phyloP scores from a whole-genome alignment of 2,888 invertebrate genomes.

The Meghimatium bilineatum region DNA sequence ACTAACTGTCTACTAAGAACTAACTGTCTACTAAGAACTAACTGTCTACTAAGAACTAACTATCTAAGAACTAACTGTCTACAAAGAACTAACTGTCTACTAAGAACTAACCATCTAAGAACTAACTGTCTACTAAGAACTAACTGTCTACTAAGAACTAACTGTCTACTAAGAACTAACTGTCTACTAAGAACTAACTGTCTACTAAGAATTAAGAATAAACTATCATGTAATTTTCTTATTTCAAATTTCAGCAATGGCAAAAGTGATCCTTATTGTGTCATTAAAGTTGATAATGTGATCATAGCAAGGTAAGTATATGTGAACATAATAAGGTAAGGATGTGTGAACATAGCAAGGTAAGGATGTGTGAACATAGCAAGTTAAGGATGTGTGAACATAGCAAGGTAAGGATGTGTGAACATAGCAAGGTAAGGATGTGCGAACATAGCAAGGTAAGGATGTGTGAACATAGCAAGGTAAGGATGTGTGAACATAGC shows the following conservation, averaged over 20 bases:
- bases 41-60: no score
- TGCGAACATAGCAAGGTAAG: conserved; percentile 63
- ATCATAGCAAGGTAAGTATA: conserved; percentile 61
- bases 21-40: no score
- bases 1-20: no score
- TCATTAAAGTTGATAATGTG: conserved; percentile 65
- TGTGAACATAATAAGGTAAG: background rate
- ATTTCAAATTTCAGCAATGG: conserved; percentile 57
- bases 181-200: no score
- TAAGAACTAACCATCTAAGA: no score
- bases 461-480: conserved; percentile 63
- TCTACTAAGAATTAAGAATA: no score
- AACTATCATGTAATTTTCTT: no score
- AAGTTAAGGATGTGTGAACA: conserved; percentile 61
- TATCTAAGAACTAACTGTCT: no score
- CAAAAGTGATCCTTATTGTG: conserved; percentile 66
- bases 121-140: no score
- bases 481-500: conserved; percentile 61
- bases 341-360: conserved; percentile 64
- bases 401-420: conserved; percentile 63
- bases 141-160: no score
- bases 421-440: conserved; percentile 62
- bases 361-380: conserved; percentile 61
- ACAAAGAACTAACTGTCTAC: no score
- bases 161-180: no score